phyloP scores from a whole-genome alignment of 2,888 invertebrate genomes.

The Rhagonycha fulva region DNA sequence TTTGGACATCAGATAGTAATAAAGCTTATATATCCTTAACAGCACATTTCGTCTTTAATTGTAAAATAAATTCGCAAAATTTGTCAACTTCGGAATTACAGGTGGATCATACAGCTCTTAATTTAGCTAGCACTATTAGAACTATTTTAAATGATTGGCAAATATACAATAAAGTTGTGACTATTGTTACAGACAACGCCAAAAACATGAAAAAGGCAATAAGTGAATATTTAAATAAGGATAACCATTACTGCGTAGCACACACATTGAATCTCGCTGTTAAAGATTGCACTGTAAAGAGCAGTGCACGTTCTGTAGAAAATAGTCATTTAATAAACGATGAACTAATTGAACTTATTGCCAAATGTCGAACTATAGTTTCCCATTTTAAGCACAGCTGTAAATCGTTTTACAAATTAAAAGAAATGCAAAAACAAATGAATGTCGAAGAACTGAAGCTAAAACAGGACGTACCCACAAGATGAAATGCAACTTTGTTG shows the following conservation, averaged over 20 bases:
- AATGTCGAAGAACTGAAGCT: background rate
- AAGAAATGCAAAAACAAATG: background rate
- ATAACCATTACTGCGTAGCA: constrained; percentile 40
- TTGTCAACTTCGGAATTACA: background rate
- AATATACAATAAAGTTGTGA: background rate
- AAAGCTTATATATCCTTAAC: background rate
- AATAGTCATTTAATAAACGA: background rate
- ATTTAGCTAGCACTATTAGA: background rate
- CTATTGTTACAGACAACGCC: background rate
- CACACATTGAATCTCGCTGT: constrained; percentile 37
- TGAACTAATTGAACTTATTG: background rate
- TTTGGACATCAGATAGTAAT: background rate
- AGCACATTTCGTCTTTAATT: background rate
- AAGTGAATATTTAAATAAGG: constrained; percentile 23
- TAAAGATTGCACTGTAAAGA: constrained; percentile 8
- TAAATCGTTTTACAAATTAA: background rate
- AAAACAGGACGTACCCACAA: background rate
- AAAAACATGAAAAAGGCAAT: background rate
- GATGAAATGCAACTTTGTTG: background rate
- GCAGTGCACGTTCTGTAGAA: no score
- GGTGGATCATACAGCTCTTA: background rate
- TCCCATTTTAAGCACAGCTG: background rate
- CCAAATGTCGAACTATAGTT: background rate
- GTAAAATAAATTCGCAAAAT: background rate
- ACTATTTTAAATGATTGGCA: background rate